Base-by-base conservation (phyloP, 2,888 invertebrate genomes). In the Drosophila anomelani region DNA sequence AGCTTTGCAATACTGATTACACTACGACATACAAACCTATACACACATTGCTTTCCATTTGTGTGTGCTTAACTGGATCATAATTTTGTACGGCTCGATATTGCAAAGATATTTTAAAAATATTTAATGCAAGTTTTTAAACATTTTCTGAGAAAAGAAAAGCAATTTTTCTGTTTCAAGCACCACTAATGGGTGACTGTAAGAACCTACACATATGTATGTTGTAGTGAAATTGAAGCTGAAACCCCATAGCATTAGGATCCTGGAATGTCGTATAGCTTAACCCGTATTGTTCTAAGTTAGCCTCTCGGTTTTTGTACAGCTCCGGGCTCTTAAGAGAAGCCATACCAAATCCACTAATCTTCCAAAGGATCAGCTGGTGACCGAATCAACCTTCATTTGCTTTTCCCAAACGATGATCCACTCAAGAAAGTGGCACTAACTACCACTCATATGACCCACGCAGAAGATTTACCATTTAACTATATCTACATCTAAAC, bases 271-370 rank as follows among this genome's bases (percentile, higher is more conserved):
- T 56, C 56, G 34, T 38, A 23, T 26, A 12, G 26, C 26, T 13
- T 44, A 51, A 41, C n/a, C 13, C 39, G n/a, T 69, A 41, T 32
- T 38, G 29, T 51, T 46, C 20, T 70, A 47, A 68, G 47, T 68
- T 57, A 47, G 67, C 58, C 59, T 68, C 67, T 68, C 73, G 67
- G 72, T 72, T 68, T 63, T 63, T 70, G 74, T 70, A 70, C 63
- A 69, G 68, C 68, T 72, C 73, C 59, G 46, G 66, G 61, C 69
- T 41, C 59, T 53, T 62, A 80, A 80, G 80, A 82, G 89, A 80
- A 56, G 87, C 82, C 76, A 69, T 54, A 75, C 57, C 79, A 81
- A 89, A 87, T 89, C 85, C 82, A 56, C 64, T 79, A 79, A 89
- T 81, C 83, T 83, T 89, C 83, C 83, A 83, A 74, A 60, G 61